These are phyloP conservation scores for Glandiceps talaboti DNA, from an alignment of 53 echinoderm and acorn worm genomes.

Conservation along the genomic window DNA sequence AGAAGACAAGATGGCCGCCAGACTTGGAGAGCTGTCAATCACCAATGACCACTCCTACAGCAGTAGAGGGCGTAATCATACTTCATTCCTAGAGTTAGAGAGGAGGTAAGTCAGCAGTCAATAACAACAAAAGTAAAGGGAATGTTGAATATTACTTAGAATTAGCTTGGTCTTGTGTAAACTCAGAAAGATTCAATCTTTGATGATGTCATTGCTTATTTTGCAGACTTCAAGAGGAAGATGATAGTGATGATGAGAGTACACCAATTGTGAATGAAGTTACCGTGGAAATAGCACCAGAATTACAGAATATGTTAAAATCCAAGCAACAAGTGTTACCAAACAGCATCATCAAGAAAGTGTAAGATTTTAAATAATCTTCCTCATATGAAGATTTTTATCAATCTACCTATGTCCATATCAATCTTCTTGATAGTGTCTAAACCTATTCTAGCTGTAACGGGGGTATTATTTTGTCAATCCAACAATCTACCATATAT, in stretches of 20 bases:
- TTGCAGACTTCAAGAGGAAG: conserved; percentile 42
- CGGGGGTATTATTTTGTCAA: too few relatives aligned
- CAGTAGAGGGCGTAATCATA: not conserved
- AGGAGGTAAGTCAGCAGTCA: conserved; percentile 32
- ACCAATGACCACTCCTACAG: not conserved
- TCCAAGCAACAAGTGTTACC: conserved; percentile 26
- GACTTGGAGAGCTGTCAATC: conserved; percentile 46
- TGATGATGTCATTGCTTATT: not conserved
- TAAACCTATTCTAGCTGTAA: too few relatives aligned
- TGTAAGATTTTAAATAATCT: too few relatives aligned
- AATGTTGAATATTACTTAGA: not conserved
- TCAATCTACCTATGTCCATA: too few relatives aligned
- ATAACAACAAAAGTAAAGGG: not conserved
- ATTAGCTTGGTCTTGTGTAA: too few relatives aligned
- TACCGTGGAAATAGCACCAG: conserved; percentile 35
- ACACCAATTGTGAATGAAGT: conserved; percentile 8
- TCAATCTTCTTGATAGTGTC: too few relatives aligned
- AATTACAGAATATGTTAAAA: conserved; percentile 34
- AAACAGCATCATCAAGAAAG: conserved; percentile 44
- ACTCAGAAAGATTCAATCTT: not conserved
- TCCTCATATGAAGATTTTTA: too few relatives aligned
- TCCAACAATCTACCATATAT: too few relatives aligned
- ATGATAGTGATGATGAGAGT: conserved; percentile 36
- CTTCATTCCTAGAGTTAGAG: conserved; percentile 42
- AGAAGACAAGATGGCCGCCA: conserved; percentile 87